phyloP scores from a whole-genome alignment of 2,113 vertebrate species.

The Carettochelys insculpta region DNA sequence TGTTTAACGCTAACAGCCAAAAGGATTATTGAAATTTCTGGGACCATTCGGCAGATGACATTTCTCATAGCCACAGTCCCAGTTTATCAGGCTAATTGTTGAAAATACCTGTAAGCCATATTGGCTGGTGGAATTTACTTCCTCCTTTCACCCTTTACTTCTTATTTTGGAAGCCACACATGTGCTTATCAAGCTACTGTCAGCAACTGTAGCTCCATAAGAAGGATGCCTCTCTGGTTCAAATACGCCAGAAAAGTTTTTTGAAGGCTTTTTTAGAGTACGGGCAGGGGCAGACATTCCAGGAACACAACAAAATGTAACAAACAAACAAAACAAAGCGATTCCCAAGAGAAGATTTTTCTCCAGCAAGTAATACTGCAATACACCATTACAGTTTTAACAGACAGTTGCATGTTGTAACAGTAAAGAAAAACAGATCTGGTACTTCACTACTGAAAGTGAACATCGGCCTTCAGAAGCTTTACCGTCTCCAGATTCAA shows the following conservation, averaged over 20 bases:
- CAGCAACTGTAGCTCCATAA: slow-evolving; percentile 7
- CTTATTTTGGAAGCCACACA: slow-evolving; percentile 46
- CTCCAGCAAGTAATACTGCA: neutral
- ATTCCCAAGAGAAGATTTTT: neutral
- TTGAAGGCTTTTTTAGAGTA: neutral
- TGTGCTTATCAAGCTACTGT: neutral
- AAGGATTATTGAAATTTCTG: slow-evolving; percentile 24
- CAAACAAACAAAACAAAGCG: neutral
- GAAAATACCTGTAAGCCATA: neutral
- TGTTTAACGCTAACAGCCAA: slow-evolving; percentile 8
- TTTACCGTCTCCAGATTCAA: neutral
- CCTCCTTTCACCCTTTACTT: neutral
- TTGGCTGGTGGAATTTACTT: neutral
- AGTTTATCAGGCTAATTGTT: neutral
- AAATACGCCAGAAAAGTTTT: neutral
- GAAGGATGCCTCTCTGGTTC: slow-evolving; percentile 23
- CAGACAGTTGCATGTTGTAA: neutral
- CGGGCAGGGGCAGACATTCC: neutral
- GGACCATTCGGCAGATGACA: neutral
- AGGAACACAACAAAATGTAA: neutral
- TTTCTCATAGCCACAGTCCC: neutral
- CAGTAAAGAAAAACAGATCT: neutral
- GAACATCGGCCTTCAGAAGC: neutral
- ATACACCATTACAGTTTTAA: neutral
- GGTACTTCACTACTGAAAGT: neutral